Evolutionary conservation across 2,797 vertebrate genomes (phyloP).

Genomic region (Trachurus trachurus): DNA sequence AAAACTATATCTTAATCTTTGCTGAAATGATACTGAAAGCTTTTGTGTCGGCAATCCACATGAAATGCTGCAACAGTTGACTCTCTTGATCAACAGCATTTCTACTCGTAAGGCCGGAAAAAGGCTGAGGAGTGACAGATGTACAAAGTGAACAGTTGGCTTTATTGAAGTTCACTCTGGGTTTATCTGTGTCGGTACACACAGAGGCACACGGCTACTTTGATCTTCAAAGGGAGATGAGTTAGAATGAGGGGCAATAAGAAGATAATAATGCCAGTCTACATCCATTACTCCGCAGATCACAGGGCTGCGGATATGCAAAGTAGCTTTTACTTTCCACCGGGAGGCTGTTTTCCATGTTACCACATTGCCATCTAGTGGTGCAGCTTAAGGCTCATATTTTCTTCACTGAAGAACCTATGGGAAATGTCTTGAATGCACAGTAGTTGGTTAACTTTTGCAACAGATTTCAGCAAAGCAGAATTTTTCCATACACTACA

Average conservation of each 20-base stretch:
- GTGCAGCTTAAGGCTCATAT: background rate
- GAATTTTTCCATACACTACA: background rate
- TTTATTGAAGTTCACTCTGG: slow-evolving; percentile 82
- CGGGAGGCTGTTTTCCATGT: slow-evolving; percentile 21
- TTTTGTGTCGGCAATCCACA: background rate
- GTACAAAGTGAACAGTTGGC: slow-evolving; percentile 64
- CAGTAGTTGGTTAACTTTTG: background rate
- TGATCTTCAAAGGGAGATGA: slow-evolving; percentile 88
- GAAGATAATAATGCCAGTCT: slow-evolving; percentile 82
- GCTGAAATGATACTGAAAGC: background rate
- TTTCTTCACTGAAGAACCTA: background rate
- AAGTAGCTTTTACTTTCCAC: slow-evolving; percentile 16
- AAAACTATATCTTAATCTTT: background rate
- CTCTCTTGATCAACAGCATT: slow-evolving; percentile 24
- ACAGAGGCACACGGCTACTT: slow-evolving; percentile 75
- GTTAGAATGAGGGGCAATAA: slow-evolving; percentile 82
- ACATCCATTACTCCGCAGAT: slow-evolving; percentile 75
- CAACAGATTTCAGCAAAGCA: background rate
- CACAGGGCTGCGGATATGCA: slow-evolving; percentile 53
- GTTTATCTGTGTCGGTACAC: slow-evolving; percentile 80
- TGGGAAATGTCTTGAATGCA: background rate
- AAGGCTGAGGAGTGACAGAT: slow-evolving; percentile 52
- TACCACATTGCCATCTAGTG: slow-evolving; percentile 83
- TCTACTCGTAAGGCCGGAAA: background rate
- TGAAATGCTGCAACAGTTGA: slow-evolving; percentile 11